These are phyloP conservation scores for Marmota flaviventris DNA, from an alignment of 2,113 vertebrate species.

Conservation along the genomic window DNA sequence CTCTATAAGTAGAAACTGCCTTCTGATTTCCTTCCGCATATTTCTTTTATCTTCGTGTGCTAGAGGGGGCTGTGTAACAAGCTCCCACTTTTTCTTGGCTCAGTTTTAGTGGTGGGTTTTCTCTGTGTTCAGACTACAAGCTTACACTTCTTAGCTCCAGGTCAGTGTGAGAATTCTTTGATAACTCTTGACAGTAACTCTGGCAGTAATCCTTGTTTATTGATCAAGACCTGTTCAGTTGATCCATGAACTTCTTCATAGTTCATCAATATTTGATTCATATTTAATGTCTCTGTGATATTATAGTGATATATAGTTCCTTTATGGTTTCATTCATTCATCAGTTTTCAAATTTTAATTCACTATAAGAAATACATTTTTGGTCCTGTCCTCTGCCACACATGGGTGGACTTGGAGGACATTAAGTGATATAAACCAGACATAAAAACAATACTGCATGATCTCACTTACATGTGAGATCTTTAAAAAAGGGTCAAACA, in stretches of 20 bases:
- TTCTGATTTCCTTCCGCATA: slow-evolving; percentile 47
- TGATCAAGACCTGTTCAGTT: background rate
- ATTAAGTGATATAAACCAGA: background rate
- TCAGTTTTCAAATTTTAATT: slow-evolving; percentile 54
- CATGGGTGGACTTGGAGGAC: background rate
- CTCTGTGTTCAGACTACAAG: background rate
- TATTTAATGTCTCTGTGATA: background rate
- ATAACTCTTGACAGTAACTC: background rate
- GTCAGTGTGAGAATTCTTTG: background rate
- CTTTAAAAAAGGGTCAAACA: background rate
- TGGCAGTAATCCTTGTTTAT: background rate
- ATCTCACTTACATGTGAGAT: background rate
- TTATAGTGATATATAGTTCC: background rate
- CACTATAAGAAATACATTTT: background rate
- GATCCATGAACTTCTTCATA: background rate
- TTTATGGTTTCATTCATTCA: background rate
- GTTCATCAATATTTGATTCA: background rate
- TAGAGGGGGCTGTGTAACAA: background rate
- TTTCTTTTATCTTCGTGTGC: slow-evolving; percentile 26
- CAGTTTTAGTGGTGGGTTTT: background rate
- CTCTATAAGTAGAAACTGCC: background rate
- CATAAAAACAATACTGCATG: background rate
- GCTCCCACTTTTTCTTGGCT: background rate
- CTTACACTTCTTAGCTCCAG: background rate
- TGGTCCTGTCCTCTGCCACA: background rate